A percentile compares a stretch with the other conserved stretches of the same genome.
phyloP scores from a whole-genome alignment of 2,888 invertebrate genomes.

The Lepetodrilus schrolli region DNA sequence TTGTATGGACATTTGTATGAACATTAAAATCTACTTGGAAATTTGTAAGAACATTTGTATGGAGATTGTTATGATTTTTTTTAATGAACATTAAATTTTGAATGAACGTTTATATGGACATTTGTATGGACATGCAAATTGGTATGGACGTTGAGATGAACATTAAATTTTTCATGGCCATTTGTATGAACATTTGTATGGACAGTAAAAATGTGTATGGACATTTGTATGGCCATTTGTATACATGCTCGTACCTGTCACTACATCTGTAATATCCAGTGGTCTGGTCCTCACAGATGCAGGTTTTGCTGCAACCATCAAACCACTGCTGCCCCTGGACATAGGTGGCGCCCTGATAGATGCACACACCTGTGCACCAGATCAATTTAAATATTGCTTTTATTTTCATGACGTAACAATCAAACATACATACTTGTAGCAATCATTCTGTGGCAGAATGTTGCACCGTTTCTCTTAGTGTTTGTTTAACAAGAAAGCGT shows the following conservation, averaged over 20 bases:
- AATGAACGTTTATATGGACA: too few relatives aligned
- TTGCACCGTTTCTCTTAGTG: not conserved
- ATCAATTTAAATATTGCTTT: not conserved
- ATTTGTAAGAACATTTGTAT: too few relatives aligned
- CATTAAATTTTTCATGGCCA: too few relatives aligned
- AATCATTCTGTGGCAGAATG: not conserved
- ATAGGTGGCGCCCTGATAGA: slow-evolving; percentile 8
- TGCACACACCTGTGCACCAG: slow-evolving; percentile 10
- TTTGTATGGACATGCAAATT: too few relatives aligned
- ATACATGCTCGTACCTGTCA: slow-evolving; percentile 58
- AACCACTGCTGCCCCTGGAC: slow-evolving; percentile 26
- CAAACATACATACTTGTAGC: not conserved
- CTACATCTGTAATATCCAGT: slow-evolving; percentile 49
- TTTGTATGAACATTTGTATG: too few relatives aligned
- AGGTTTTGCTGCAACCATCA: slow-evolving; percentile 19
- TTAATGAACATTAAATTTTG: too few relatives aligned
- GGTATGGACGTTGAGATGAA: too few relatives aligned
- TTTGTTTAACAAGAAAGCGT: not conserved
- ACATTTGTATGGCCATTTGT: too few relatives aligned
- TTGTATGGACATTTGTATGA: too few relatives aligned
- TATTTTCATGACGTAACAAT: not conserved
- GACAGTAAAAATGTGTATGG: too few relatives aligned
- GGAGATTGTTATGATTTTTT: too few relatives aligned
- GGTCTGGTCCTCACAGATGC: slow-evolving; percentile 17
- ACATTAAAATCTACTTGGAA: too few relatives aligned